Percentiles rank a stretch among this genome's conserved stretches.
Evolutionary conservation across 1,140 invertebrate genomes (phyloP).

Genomic region (Penaeus indicus): DNA sequence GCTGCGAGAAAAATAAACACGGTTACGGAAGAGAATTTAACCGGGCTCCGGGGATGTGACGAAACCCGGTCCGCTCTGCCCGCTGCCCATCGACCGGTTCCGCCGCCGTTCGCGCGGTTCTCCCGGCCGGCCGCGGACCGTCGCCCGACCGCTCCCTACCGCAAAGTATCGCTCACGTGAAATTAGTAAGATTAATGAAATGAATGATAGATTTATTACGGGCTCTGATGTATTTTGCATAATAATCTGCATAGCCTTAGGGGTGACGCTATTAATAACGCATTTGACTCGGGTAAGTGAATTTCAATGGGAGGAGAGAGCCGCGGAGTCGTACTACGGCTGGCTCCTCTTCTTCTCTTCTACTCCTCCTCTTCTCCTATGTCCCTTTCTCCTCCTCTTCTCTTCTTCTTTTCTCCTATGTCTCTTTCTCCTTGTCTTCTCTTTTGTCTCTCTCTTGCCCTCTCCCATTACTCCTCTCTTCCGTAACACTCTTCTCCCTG

Average conservation of each 20-base stretch:
- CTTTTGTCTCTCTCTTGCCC: too few species aligned
- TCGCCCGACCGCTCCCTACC: slow-evolving; percentile 27
- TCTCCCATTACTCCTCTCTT: too few species aligned
- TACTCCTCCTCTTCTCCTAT: too few species aligned
- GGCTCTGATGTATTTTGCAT: slow-evolving; percentile 52
- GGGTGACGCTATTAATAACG: slow-evolving; percentile 45
- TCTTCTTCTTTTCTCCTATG: too few species aligned
- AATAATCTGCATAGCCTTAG: slow-evolving; percentile 56
- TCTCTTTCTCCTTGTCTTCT: too few species aligned
- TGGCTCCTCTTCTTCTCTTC: too few species aligned
- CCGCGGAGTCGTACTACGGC: too few species aligned
- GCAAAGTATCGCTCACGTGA: slow-evolving; percentile 41
- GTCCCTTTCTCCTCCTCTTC: too few species aligned
- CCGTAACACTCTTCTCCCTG: too few species aligned
- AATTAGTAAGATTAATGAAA: slow-evolving; percentile 56
- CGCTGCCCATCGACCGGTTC: background rate
- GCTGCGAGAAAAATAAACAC: slow-evolving; percentile 28
- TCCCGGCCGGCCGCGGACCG: background rate
- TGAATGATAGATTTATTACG: slow-evolving; percentile 55
- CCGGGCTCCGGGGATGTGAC: background rate
- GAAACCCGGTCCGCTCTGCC: background rate
- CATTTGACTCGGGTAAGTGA: slow-evolving; percentile 49
- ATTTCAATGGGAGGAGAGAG: slow-evolving; percentile 1
- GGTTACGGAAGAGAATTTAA: background rate
- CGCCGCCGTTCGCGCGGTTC: background rate